phyloP scores from a whole-genome alignment of 2,888 invertebrate genomes.

The Oxystoma pomonae region DNA sequence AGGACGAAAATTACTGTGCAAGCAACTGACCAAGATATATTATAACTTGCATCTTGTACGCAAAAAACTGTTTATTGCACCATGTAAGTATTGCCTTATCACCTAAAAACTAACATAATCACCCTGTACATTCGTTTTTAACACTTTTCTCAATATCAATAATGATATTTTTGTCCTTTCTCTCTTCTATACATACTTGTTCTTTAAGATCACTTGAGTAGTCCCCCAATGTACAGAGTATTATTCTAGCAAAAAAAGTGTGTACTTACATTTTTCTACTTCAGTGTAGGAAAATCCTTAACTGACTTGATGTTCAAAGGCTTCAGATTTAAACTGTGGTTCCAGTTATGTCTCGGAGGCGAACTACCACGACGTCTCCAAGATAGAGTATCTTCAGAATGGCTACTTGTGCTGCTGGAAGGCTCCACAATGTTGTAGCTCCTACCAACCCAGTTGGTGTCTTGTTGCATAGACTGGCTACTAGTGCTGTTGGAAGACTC shows the following conservation, averaged over 20 bases:
- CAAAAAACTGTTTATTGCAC: too few relatives aligned
- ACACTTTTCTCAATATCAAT: too few relatives aligned
- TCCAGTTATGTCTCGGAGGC: slow-evolving; percentile 12
- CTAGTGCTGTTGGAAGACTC: not conserved
- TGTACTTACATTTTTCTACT: not conserved
- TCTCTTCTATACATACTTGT: too few relatives aligned
- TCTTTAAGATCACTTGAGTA: too few relatives aligned
- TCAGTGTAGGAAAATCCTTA: not conserved
- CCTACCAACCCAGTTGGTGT: not conserved
- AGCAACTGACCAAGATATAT: too few relatives aligned
- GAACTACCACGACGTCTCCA: slow-evolving; percentile 9
- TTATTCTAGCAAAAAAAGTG: not conserved
- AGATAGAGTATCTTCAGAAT: slow-evolving; percentile 2
- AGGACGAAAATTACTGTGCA: too few relatives aligned
- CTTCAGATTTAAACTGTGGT: not conserved
- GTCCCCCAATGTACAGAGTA: too few relatives aligned
- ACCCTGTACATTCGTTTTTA: too few relatives aligned
- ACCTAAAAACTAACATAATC: too few relatives aligned
- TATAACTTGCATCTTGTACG: too few relatives aligned
- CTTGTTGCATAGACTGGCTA: not conserved
- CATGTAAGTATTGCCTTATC: too few relatives aligned
- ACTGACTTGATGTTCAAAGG: not conserved
- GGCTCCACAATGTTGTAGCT: not conserved
- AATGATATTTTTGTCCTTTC: too few relatives aligned
- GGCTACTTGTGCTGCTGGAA: not conserved